Conservation (phyloP, 2,888 invertebrate species). For the Trichopoda pennipes region DNA sequence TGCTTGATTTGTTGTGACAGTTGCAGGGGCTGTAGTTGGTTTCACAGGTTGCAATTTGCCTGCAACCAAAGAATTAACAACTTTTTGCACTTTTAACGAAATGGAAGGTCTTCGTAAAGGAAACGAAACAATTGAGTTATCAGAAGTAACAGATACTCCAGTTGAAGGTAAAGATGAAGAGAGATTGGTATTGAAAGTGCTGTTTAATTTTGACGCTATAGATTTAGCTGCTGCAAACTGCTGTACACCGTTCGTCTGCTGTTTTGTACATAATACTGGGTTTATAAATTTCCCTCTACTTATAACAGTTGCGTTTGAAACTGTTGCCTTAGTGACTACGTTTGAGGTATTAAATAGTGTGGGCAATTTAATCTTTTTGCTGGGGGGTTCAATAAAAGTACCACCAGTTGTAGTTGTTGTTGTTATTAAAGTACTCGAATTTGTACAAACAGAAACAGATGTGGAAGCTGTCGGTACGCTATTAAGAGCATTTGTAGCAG, state of each 20-base stretch:
- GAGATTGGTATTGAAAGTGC: background rate
- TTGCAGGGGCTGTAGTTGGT: conserved; percentile 16
- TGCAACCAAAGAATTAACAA: background rate
- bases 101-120: conserved; percentile 12
- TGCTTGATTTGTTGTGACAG: conserved; percentile 2
- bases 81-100: conserved; percentile 30
- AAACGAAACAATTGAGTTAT: background rate
- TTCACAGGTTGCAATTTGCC: conserved; percentile 13
- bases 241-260: conserved; percentile 12
- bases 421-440: background rate
- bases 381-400: background rate
- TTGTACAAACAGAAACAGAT: background rate
- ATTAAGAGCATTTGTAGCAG: background rate
- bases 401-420: background rate
- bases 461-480: background rate
- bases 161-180: background rate
- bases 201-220: background rate
- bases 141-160: no score
- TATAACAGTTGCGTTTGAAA: background rate
- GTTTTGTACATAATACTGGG: conserved; percentile 28
- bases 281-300: conserved; percentile 23
- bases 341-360: conserved; percentile 18
- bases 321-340: background rate
- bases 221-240: conserved; percentile 32
- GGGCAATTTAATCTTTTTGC: conserved; percentile 22